These are phyloP conservation scores for Drosophila sechellia DNA, from an alignment of 1,140 invertebrate genomes.

Conservation along the genomic window DNA sequence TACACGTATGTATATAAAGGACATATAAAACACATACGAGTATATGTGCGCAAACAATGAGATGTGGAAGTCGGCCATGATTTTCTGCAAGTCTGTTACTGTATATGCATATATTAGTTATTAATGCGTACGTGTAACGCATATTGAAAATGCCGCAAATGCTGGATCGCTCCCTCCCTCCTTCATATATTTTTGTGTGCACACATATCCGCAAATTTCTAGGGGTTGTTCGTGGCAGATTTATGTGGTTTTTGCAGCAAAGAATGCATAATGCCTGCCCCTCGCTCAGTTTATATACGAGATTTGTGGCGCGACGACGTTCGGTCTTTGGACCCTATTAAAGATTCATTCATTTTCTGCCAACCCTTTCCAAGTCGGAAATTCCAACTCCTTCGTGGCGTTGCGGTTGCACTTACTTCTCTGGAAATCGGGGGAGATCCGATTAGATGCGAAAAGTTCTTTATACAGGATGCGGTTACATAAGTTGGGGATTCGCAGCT, in stretches of 20 bases:
- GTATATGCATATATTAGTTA: conserved; percentile 83
- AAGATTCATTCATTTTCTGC: conserved; percentile 72
- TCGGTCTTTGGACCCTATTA: conserved; percentile 67
- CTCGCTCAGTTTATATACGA: conserved; percentile 64
- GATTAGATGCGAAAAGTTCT: conserved; percentile 48
- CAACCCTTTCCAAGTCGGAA: conserved; percentile 45
- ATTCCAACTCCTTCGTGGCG: conserved; percentile 21
- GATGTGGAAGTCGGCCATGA: conserved; percentile 43
- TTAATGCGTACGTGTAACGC: conserved; percentile 80
- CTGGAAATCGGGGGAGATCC: conserved; percentile 6
- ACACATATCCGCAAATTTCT: conserved; percentile 28
- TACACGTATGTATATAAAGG: conserved; percentile 48
- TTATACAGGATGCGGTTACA: conserved; percentile 54
- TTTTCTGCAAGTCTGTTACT: conserved; percentile 53
- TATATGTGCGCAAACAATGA: conserved; percentile 63
- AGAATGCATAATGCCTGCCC: conserved; percentile 76
- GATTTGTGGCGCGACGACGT: conserved; percentile 67
- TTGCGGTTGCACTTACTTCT: conserved; percentile 59
- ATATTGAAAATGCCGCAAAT: conserved; percentile 75
- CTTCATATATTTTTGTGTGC: not conserved
- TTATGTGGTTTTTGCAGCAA: conserved; percentile 81
- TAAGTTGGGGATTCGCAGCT: conserved; percentile 16
- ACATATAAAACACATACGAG: conserved; percentile 1
- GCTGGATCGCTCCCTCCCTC: conserved; percentile 33
- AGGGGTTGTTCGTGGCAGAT: conserved; percentile 64